Conservation (phyloP, 2,113 vertebrate genomes). For the Dascyllus trimaculatus region DNA sequence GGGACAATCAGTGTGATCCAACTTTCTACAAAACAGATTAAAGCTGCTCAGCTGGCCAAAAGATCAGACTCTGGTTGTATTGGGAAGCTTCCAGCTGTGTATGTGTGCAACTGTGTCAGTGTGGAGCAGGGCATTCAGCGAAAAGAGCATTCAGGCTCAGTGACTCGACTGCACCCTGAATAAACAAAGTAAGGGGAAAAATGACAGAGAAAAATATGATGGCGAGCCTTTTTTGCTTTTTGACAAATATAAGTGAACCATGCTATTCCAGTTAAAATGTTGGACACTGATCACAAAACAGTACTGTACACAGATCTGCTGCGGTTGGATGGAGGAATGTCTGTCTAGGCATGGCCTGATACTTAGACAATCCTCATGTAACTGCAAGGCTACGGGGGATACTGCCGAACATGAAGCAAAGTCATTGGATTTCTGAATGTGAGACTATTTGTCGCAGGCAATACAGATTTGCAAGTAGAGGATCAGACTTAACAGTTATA, state of each 20-base stretch:
- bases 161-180: constrained; percentile 5
- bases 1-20: constrained; percentile 52
- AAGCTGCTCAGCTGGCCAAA: constrained; percentile 58
- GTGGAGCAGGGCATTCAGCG: constrained; percentile 27
- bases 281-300: constrained; percentile 1
- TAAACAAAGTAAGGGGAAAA: constrained; percentile 20
- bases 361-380: constrained; percentile 9
- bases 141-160: constrained; percentile 3
- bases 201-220: constrained; percentile 4
- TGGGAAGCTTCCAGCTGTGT: constrained; percentile 64
- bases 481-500: not conserved
- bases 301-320: constrained; percentile 2
- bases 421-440: not conserved
- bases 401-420: not conserved
- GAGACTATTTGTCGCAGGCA: constrained; percentile 9
- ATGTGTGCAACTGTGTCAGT: constrained; percentile 50
- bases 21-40: constrained; percentile 66
- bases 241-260: constrained; percentile 30
- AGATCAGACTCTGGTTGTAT: constrained; percentile 55
- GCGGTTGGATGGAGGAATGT: constrained; percentile 14
- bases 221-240: not conserved
- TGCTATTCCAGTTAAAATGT: constrained; percentile 3
- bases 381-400: not conserved
- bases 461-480: not conserved
- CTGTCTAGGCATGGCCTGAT: not conserved